These are phyloP conservation scores for Parelbella ahira DNA, from an alignment of 2,888 invertebrate genomes.

Conservation along the genomic window DNA sequence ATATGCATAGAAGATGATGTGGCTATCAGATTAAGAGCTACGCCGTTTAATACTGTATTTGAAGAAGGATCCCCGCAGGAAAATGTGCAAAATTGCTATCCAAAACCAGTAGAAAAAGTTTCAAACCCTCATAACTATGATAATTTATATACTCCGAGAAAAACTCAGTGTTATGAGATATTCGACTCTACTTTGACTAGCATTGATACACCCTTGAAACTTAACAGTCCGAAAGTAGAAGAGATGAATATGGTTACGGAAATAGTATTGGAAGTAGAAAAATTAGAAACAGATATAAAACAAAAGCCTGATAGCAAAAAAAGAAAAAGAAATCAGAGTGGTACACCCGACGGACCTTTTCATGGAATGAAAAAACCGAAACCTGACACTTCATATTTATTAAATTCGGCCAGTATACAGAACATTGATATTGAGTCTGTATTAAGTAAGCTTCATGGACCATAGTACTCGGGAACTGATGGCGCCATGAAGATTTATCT, in stretches of 20 bases:
- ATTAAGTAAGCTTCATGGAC: slow-evolving; percentile 68
- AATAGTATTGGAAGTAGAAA: slow-evolving; percentile 57
- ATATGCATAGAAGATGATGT: slow-evolving; percentile 63
- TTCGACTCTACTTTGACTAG: slow-evolving; percentile 72
- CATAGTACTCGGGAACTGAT: slow-evolving; percentile 36
- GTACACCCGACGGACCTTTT: slow-evolving; percentile 46
- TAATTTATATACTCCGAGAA: slow-evolving; percentile 62
- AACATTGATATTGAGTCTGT: slow-evolving; percentile 74
- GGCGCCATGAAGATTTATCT: slow-evolving; percentile 1
- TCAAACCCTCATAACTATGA: slow-evolving; percentile 34
- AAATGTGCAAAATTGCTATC: not conserved
- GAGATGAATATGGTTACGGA: slow-evolving; percentile 47
- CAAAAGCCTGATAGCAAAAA: slow-evolving; percentile 48
- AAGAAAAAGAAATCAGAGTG: slow-evolving; percentile 53
- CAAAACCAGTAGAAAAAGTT: not conserved
- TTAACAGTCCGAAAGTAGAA: slow-evolving; percentile 39
- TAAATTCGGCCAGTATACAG: slow-evolving; percentile 60
- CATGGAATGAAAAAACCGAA: slow-evolving; percentile 54
- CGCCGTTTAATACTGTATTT: slow-evolving; percentile 44
- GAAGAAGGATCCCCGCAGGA: slow-evolving; percentile 40
- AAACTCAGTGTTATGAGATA: slow-evolving; percentile 63
- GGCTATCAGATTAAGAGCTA: slow-evolving; percentile 57
- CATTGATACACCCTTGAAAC: slow-evolving; percentile 67
- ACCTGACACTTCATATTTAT: slow-evolving; percentile 53
- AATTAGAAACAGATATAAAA: slow-evolving; percentile 33